Evolutionary conservation across 2,888 invertebrate species (phyloP), one percentile per base, ranked within the genome.

Genomic region (Leptinotarsa tumamoca): DNA sequence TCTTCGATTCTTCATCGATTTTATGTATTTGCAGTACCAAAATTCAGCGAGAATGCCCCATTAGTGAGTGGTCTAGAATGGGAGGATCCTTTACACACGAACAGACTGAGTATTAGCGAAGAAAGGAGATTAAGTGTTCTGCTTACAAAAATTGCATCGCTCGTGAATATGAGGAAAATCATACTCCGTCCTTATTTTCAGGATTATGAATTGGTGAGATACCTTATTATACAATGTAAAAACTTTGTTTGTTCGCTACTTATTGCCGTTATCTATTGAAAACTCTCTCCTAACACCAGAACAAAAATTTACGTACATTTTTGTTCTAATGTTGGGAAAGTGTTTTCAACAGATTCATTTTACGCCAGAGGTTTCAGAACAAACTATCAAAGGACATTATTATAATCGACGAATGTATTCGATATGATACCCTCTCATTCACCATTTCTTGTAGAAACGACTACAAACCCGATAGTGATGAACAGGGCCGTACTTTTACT

Each of bases 101-200:
- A 93, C 87, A 86, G 90, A 3, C 86, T 95, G 78, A 91, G 93
- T 83, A 89, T 90, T 78, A 91, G 92, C 81, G 94, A 95, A 86
- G 91, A 92, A 83, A 90, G 94, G 43, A 90, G 92, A 50, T 88
- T 95, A 14, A 92, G 92, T 87, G 89, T 95, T 74, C 89, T 95
- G 74, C 89, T 95, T 5, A 92, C 94, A 73, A 94, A 95, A 89
- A 93, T 95, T 77, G 94, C 95, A 0, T 90, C 91, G 54, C 83
- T 89, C 3, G 87, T 90, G 21, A 90, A 90, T 68, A 87, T 89
- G 80, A 88, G 92, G 4, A 91, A 93, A 82, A 86, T 95, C 52
- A 91, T 94, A 0, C 88, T 95, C 69, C 89, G 91, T 80, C 95
- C 95, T 0, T 95, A 94, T 87, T 94, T 94, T 87, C 93, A 94